A percentile compares a stretch with the other conserved stretches of the same genome.
phyloP scores from a whole-genome alignment of 2,113 vertebrate species.

The Arothron firmamentum region DNA sequence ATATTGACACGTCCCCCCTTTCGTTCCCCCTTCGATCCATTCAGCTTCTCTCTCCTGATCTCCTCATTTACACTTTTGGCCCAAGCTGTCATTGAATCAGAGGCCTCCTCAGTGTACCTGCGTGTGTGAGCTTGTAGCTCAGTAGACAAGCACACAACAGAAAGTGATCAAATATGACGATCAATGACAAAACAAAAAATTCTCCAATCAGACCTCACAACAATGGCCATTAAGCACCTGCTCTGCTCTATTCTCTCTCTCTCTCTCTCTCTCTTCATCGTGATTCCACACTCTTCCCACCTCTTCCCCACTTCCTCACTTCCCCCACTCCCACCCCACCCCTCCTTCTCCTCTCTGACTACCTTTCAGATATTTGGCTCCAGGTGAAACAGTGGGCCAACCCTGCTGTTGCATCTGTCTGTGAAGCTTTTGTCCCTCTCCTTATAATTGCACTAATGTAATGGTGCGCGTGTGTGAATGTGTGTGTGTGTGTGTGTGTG shows the following conservation, averaged over 20 bases:
- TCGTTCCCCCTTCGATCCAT: conserved; percentile 8
- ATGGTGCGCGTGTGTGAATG: conserved; percentile 5
- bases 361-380: conserved; percentile 83
- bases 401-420: conserved; percentile 81
- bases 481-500: conserved; percentile 8
- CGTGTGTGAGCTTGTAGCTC: neutral
- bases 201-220: neutral
- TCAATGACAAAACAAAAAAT: conserved; percentile 4
- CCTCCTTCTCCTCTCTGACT: conserved; percentile 29
- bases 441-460: conserved; percentile 67
- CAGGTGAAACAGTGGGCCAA: conserved; percentile 85
- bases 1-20: neutral
- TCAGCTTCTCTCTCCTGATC: conserved; percentile 1
- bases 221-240: conserved; percentile 20
- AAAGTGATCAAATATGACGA: neutral
- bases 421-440: conserved; percentile 80
- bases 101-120: neutral
- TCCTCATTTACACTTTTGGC: neutral
- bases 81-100: neutral
- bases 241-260: neutral
- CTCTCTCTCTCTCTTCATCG: neutral
- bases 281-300: neutral
- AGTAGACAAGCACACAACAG: neutral
- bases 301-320: neutral
- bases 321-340: neutral